phyloP scores from a whole-genome alignment of 2,888 invertebrate genomes.

The Agrenia bidenticulata region DNA sequence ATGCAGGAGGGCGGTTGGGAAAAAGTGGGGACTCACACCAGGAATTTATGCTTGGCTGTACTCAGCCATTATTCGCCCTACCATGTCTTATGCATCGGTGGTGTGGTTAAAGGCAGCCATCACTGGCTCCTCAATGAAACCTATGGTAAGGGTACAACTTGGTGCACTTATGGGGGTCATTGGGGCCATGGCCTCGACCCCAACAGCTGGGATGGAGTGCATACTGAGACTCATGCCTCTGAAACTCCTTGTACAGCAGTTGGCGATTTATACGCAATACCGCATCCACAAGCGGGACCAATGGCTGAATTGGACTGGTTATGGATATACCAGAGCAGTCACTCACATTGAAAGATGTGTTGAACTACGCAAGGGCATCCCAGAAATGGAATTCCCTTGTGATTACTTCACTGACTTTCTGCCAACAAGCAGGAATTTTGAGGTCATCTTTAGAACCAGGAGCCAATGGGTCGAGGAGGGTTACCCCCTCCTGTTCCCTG shows the following conservation, averaged over 20 bases:
- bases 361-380: not conserved
- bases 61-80: slow-evolving; percentile 27
- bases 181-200: slow-evolving; percentile 5
- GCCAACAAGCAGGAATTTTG: not conserved
- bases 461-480: not conserved
- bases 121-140: not conserved
- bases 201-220: slow-evolving; percentile 12
- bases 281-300: not conserved
- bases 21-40: slow-evolving; percentile 33
- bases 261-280: not conserved
- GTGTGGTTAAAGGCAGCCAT: slow-evolving; percentile 20
- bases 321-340: not conserved
- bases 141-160: slow-evolving; percentile 1
- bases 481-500: not conserved
- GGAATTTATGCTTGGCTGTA: slow-evolving; percentile 35
- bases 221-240: not conserved
- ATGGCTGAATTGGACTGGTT: not conserved
- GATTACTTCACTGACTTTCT: not conserved
- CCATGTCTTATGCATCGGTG: slow-evolving; percentile 23
- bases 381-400: not conserved
- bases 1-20: slow-evolving; percentile 26
- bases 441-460: not conserved
- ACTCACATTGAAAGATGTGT: not conserved
- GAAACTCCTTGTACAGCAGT: not conserved
- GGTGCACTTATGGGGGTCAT: slow-evolving; percentile 6